Percentiles rank a stretch among this genome's conserved stretches.
phyloP scores from a whole-genome alignment of 2,113 vertebrate species.

The Alces alces region DNA sequence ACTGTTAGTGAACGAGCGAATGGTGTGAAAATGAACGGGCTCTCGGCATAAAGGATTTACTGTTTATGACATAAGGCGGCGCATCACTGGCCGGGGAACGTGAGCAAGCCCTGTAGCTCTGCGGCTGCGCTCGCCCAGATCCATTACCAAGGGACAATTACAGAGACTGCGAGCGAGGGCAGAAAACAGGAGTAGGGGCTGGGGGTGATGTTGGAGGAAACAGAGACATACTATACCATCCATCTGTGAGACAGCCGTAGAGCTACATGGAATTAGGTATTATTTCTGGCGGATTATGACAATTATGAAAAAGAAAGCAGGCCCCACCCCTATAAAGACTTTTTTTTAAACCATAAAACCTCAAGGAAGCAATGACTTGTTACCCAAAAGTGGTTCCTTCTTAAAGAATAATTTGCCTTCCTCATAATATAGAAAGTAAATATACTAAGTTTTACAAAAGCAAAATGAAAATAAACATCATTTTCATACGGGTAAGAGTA shows the following conservation, averaged over 20 bases:
- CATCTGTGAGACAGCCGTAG: conserved; percentile 86
- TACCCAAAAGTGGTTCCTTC: conserved; percentile 29
- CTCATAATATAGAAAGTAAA: background rate
- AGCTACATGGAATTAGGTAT: conserved; percentile 82
- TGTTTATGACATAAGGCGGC: conserved; percentile 83
- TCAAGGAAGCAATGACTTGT: conserved; percentile 79
- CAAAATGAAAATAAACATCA: background rate
- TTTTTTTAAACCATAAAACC: conserved; percentile 57
- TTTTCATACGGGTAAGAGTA: background rate
- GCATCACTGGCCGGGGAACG: conserved; percentile 76
- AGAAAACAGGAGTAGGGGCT: conserved; percentile 66
- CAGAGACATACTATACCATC: conserved; percentile 80
- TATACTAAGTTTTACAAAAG: background rate
- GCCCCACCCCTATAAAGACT: conserved; percentile 62
- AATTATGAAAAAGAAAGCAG: conserved; percentile 82
- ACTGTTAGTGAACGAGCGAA: conserved; percentile 84
- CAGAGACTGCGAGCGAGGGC: conserved; percentile 69
- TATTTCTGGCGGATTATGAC: conserved; percentile 86
- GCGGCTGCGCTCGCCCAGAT: conserved; percentile 72
- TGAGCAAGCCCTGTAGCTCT: conserved; percentile 70
- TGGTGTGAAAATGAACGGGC: conserved; percentile 88
- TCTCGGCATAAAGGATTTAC: conserved; percentile 84
- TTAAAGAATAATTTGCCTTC: conserved; percentile 4
- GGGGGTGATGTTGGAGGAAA: conserved; percentile 31
- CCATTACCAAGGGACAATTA: conserved; percentile 81